A percentile compares a stretch with the other conserved stretches of the same genome.
phyloP scores from a whole-genome alignment of 2,797 vertebrate species.

The Florisuga fusca region DNA sequence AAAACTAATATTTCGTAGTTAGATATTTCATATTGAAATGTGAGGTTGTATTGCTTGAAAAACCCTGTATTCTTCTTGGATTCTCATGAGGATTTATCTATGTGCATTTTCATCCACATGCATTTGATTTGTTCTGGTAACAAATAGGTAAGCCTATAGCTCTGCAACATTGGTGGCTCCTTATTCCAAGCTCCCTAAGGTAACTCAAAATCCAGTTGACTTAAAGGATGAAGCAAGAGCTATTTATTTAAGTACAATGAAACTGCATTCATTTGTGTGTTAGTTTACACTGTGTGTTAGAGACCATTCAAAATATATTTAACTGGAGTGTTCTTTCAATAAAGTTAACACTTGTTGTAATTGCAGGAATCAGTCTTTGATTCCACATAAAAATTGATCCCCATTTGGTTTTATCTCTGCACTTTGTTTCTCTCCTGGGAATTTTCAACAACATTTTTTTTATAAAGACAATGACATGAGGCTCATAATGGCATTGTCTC shows the following conservation, averaged over 20 bases:
- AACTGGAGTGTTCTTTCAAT: neutral
- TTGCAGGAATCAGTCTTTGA: neutral
- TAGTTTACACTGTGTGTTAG: constrained; percentile 7
- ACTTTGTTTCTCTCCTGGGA: neutral
- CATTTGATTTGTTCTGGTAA: constrained; percentile 10
- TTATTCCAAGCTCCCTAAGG: constrained; percentile 11
- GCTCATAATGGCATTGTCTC: neutral
- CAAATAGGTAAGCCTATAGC: neutral
- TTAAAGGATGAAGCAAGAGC: constrained; percentile 18
- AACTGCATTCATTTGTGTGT: neutral
- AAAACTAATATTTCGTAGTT: constrained; percentile 9
- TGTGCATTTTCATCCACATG: neutral
- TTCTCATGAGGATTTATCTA: neutral
- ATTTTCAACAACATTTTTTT: neutral
- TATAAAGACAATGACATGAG: neutral
- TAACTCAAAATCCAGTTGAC: constrained; percentile 22
- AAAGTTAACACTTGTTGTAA: neutral
- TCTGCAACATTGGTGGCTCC: neutral
- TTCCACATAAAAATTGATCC: neutral
- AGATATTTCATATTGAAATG: neutral
- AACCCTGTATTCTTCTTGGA: neutral
- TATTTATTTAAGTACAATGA: constrained; percentile 22
- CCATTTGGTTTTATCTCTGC: neutral
- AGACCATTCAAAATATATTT: neutral
- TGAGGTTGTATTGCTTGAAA: constrained; percentile 4